Conservation (phyloP, 2,888 invertebrate genomes). For the Hirtodrosophila duncani region DNA sequence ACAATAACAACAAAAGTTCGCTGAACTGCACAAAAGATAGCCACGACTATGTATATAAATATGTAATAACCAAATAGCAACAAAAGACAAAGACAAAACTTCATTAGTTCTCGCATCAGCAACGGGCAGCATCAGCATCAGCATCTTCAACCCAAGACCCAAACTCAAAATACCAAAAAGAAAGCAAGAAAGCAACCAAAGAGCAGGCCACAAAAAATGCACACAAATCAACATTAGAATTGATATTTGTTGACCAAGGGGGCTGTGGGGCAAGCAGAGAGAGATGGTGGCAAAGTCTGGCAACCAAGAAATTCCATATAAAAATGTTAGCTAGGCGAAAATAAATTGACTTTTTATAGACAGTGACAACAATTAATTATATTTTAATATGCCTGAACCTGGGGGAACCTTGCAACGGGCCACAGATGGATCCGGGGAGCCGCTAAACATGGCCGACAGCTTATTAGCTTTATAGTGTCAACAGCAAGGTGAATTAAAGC, state of each 20-base stretch:
- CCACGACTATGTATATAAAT: constrained; percentile 32
- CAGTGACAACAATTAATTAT: constrained; percentile 72
- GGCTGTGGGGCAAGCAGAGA: constrained; percentile 25
- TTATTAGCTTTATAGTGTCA: constrained; percentile 69
- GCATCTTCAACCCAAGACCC: constrained; percentile 28
- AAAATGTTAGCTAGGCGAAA: constrained; percentile 22
- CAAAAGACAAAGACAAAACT: constrained; percentile 56
- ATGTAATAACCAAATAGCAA: constrained; percentile 41
- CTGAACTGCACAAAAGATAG: constrained; percentile 64
- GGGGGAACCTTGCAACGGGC: constrained; percentile 28
- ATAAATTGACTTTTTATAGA: constrained; percentile 66
- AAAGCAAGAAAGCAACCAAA: constrained; percentile 44
- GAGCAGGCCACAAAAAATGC: constrained; percentile 49
- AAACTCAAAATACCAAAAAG: constrained; percentile 50
- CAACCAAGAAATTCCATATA: constrained; percentile 44
- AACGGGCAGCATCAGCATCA: constrained; percentile 28
- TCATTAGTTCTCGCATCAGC: constrained; percentile 59
- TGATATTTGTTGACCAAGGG: constrained; percentile 42
- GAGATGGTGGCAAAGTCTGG: constrained; percentile 11
- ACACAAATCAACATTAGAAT: constrained; percentile 65
- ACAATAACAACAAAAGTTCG: constrained; percentile 61
- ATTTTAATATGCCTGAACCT: constrained; percentile 65
- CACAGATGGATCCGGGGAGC: not conserved
- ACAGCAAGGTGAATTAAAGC: constrained; percentile 57
- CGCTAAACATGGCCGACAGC: constrained; percentile 35